These are phyloP conservation scores for Lutjanus erythropterus DNA, from an alignment of 2,113 vertebrate genomes.

Conservation along the genomic window DNA sequence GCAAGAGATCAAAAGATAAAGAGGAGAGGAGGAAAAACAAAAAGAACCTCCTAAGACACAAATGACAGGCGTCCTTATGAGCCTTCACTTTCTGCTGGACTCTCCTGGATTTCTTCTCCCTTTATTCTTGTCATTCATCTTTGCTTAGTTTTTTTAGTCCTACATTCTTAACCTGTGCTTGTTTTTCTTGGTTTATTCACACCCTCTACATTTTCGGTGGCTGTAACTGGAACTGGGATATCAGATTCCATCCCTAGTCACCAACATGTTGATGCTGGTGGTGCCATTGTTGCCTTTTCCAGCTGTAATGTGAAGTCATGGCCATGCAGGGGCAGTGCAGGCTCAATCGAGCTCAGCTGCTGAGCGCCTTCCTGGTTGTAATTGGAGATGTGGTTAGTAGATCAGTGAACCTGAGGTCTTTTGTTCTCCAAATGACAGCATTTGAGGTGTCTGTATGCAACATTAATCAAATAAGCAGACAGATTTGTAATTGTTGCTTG, in stretches of 20 bases:
- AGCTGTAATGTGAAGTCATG: constrained; percentile 38
- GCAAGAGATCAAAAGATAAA: too few species aligned
- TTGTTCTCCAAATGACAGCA: neutral
- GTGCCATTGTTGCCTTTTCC: neutral
- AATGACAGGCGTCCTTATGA: neutral
- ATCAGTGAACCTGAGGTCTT: neutral
- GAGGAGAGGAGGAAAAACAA: neutral
- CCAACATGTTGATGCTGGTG: neutral
- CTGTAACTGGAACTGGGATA: neutral
- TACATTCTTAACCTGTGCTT: neutral
- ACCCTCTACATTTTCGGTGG: neutral
- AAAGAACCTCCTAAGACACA: neutral
- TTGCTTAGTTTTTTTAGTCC: neutral
- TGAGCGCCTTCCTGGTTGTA: neutral
- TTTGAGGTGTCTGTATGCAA: constrained; percentile 9
- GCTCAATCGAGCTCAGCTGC: neutral
- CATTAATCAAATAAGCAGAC: constrained; percentile 2
- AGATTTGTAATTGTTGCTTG: neutral
- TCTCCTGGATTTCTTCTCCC: neutral
- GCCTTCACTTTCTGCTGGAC: neutral
- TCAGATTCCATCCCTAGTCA: neutral
- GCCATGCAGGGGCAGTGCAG: constrained; percentile 45
- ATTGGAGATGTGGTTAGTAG: neutral
- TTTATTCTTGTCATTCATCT: neutral
- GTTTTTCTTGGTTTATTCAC: neutral